Base-by-base conservation (phyloP, 2,113 vertebrate genomes). In the Archocentrus centrarchus region DNA sequence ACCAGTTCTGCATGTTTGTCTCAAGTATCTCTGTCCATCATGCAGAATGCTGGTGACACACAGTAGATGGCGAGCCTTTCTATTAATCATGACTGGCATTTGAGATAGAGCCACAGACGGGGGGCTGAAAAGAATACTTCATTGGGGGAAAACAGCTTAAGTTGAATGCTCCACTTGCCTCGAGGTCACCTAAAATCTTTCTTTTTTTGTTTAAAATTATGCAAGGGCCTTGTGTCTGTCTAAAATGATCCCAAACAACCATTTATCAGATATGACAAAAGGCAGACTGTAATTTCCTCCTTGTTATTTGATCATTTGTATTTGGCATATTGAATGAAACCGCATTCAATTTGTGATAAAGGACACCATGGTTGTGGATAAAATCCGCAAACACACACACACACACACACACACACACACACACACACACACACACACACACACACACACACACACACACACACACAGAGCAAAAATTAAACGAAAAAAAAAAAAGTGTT, bases 71-170 rank as follows among this genome's bases (percentile, higher is more conserved):
- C 85, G 90, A 92, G 84, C 75, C 89, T 89, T 90, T 88, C 86
- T 90, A 92, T 91, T 95, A 94, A 94, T 94, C 92, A 91, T 87
- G 88, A 95, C 81, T 93, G 92, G 83, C 93, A 92, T 88, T 85
- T 83, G 82, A 87, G 89, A 90, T 68, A 81, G 76, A 89, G 78
- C 61, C 73, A 82, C 81, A 53, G 88, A 87, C 89, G 87, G 47
- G 32, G 59, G 81, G 80, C 60, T 81, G 88, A 79, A 89, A 66
- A 66, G 88, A 90, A 89, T 79, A 82, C 82, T 81, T 87, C 15
- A 77, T 3, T 59, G 77, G 68, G 66, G 22, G 77, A 73, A 79
- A 86, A 79, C 75, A 81, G 81, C 84, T 89, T 82, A 59, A 62
- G 80, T 90, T 39, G 64, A 90, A 88, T 86, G 61, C 81, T 24